Conservation (phyloP, 2,113 vertebrate genomes). For the Gymnarchus niloticus region DNA sequence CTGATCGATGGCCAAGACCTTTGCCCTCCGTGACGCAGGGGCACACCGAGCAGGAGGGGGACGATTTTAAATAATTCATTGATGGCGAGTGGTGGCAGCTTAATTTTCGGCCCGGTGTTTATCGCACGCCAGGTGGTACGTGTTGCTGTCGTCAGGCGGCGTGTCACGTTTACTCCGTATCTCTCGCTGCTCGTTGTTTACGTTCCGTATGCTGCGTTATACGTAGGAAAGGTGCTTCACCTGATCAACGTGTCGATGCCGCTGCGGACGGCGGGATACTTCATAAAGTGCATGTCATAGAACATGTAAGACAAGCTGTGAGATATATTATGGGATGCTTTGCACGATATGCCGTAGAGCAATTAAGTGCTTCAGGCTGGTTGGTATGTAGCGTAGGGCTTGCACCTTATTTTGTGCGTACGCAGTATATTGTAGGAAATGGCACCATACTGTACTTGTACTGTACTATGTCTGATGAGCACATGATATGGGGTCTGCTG, state of each 20-base stretch:
- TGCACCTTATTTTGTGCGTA: too few relatives aligned
- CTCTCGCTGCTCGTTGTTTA: not conserved
- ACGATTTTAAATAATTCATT: constrained; percentile 4
- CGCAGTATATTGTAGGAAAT: not conserved
- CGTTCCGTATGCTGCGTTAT: not conserved
- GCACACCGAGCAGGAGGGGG: not conserved
- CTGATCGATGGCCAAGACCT: constrained; percentile 60
- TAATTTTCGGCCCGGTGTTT: not conserved
- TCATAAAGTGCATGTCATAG: not conserved
- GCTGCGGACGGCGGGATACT: not conserved
- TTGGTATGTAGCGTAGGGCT: not conserved
- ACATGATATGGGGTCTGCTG: not conserved
- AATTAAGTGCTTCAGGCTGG: too few relatives aligned
- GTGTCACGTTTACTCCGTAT: not conserved
- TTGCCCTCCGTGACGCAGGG: constrained; percentile 49
- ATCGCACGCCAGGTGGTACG: not conserved
- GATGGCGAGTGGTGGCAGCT: not conserved
- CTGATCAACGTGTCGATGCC: not conserved
- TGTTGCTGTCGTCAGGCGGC: not conserved
- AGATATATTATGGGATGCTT: not conserved
- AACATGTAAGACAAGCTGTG: not conserved
- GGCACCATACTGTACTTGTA: not conserved
- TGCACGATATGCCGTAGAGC: not conserved
- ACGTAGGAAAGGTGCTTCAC: not conserved
- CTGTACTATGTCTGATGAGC: not conserved